Evolutionary conservation across 1,140 invertebrate species (phyloP), one percentile per base, ranked within the genome.

Genomic region (Ceratoteleas bidentatus): DNA sequence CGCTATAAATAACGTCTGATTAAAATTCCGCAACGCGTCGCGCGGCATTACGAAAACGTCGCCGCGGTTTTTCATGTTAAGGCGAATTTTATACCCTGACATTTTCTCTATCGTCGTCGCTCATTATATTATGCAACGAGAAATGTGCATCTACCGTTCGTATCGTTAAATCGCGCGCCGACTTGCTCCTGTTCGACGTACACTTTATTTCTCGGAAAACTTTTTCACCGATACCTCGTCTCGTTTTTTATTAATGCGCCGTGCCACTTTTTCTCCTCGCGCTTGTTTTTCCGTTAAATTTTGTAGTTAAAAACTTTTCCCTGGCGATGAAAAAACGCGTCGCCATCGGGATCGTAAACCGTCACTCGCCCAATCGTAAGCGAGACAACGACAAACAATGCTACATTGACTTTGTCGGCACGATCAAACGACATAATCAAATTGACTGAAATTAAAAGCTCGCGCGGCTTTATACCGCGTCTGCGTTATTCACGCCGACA

Each of bases 111-210:
- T n/a, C 24, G 11, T 33, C 24, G 32, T 0, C 16, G 8, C 50
- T 53, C 50, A 53, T 53, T 53, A 53, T 33, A 53, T 33, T 53
- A 33, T 33, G 50, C 24, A 53, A 10, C 16, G 16, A 33, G 50
- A 53, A 53, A 53, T 53, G 32, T 53, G 32, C 50, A 53, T 33
- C 8, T 11, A 53, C 24, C 33, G 33, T 53, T 33, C 50, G 33
- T 53, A 13, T n/a, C 6, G 33, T 53, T 33, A 53, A 53, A 34
- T 40, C 40, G 40, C 40, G 40, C 24, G 24, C 24, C 24, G 24
- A 24, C 24, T 24, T 24, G 24, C 24, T 24, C 24, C 24, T 4
- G 24, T 24, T 24, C 24, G 24, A 24, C 24, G 24, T 24, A 24
- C 24, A 24, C 24, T 24, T 24, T 24, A 24, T 24, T 24, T 24